A percentile compares a stretch with the other conserved stretches of the same genome.
Evolutionary conservation across 2,113 vertebrate genomes (phyloP).

Genomic region (Candoia aspera): DNA sequence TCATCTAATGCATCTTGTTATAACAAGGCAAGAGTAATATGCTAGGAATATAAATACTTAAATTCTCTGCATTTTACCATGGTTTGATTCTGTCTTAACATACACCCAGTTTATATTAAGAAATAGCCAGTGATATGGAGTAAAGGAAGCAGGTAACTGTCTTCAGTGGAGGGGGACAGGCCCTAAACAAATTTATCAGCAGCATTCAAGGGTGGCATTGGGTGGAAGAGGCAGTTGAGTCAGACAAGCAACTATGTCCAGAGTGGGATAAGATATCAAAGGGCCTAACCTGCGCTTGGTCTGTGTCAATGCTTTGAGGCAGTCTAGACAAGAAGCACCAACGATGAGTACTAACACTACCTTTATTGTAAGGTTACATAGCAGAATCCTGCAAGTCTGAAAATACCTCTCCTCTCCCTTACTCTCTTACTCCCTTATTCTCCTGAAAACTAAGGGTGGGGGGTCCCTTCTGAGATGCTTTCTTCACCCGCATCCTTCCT

Average conservation of each 20-base stretch:
- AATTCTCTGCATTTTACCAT: background rate
- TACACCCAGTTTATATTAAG: background rate
- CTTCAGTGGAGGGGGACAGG: background rate
- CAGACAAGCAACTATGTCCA: background rate
- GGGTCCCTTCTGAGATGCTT: too few species aligned
- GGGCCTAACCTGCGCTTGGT: background rate
- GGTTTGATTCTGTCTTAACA: background rate
- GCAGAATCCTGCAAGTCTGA: too few species aligned
- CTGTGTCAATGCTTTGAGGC: background rate
- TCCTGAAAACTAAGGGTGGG: too few species aligned
- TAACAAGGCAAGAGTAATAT: background rate
- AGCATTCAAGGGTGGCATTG: background rate
- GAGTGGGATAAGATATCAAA: background rate
- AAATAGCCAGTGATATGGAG: background rate
- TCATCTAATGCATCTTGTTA: background rate
- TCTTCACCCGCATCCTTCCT: too few species aligned
- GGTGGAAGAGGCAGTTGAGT: background rate
- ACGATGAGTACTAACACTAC: background rate
- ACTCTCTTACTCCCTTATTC: too few species aligned
- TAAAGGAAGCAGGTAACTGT: background rate
- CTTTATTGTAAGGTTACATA: too few species aligned
- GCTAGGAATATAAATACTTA: background rate
- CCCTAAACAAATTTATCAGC: background rate
- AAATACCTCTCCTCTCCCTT: too few species aligned
- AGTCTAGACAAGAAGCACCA: background rate